Percentiles rank a stretch among this genome's conserved stretches.
Evolutionary conservation across 2,888 invertebrate genomes (phyloP).

Genomic region (Agrotis ipsilon): DNA sequence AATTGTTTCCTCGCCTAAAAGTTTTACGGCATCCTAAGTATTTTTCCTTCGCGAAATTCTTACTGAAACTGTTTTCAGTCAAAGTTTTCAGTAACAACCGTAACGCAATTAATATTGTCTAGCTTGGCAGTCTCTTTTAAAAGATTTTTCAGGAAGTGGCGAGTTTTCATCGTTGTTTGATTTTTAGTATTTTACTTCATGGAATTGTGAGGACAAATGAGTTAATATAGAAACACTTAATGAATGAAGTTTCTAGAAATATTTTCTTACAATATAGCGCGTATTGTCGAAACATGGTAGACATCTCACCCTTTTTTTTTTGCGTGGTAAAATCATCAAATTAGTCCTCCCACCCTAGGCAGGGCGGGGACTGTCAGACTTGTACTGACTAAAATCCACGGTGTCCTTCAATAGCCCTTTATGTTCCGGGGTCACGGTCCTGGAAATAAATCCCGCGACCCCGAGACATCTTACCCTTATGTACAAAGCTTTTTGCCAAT

Average conservation of each 20-base stretch:
- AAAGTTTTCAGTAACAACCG: constrained; percentile 22
- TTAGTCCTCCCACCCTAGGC: no score
- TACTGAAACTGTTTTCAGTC: constrained; percentile 33
- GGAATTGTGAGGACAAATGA: not conserved
- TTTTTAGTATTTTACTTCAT: constrained; percentile 1
- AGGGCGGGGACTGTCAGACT: no score
- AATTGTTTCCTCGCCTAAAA: constrained; percentile 11
- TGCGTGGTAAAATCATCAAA: no score
- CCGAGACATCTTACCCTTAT: no score
- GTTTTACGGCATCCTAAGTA: constrained; percentile 22
- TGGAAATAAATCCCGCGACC: no score
- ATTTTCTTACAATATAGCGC: not conserved
- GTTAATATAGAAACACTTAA: not conserved
- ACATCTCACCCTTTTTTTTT: no score
- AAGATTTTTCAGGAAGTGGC: constrained; percentile 26
- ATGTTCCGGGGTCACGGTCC: no score
- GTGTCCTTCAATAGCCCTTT: no score
- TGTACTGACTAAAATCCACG: no score
- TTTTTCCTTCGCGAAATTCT: constrained; percentile 40
- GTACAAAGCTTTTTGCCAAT: no score
- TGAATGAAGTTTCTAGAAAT: not conserved
- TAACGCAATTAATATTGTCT: constrained; percentile 43
- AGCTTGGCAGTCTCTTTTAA: constrained; percentile 9
- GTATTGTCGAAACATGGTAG: no score
- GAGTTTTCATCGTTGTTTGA: constrained; percentile 5